phyloP scores from a whole-genome alignment of 2,113 vertebrate genomes.

The Melanotaenia duboulayi region DNA sequence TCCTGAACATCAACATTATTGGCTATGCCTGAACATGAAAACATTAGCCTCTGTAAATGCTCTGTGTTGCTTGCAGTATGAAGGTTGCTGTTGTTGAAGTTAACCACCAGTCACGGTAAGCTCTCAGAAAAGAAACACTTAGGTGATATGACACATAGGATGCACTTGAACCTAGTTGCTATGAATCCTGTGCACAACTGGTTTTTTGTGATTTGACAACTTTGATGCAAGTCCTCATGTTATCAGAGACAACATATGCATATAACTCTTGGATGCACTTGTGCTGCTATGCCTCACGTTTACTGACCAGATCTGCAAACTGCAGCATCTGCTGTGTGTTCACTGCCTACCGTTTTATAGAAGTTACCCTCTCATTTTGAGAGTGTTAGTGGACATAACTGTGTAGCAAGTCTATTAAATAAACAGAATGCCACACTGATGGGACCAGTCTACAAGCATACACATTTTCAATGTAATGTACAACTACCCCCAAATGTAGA shows the following conservation, averaged over 20 bases:
- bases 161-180: neutral
- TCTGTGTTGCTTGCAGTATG: neutral
- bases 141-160: neutral
- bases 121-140: neutral
- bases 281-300: neutral
- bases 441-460: no score
- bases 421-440: no score
- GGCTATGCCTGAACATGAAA: neutral
- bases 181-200: neutral
- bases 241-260: neutral
- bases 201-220: neutral
- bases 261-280: neutral
- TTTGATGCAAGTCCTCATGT: neutral
- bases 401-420: neutral
- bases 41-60: neutral
- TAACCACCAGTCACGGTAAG: neutral
- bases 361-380: neutral
- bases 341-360: no score
- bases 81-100: neutral
- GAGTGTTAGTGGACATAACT: neutral
- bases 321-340: no score
- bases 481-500: no score
- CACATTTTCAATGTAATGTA: no score
- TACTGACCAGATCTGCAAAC: neutral
- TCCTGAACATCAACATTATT: neutral